Evolutionary conservation across 2,113 vertebrate species (phyloP), one percentile per base, ranked within the genome.

Genomic region (Nothoprocta perdicaria): DNA sequence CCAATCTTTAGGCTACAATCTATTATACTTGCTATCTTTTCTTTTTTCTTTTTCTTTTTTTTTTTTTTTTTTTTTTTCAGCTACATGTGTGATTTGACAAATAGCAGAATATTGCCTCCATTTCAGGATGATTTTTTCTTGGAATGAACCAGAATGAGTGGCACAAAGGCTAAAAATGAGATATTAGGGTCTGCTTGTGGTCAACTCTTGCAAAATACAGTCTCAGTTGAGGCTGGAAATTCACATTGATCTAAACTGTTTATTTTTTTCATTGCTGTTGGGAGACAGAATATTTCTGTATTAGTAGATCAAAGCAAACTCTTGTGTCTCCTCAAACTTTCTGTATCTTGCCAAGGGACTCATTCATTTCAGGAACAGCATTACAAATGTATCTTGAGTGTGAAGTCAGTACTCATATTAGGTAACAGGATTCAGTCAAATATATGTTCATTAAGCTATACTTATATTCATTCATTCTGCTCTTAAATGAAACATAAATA

Each of bases 1-100:
- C 55, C 58, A 71, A 43, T 74, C 24, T 86, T 94, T 86, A 95
- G 71, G 43, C 26, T 93, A 77, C 61, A 95, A 95, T 66, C 35
- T 62, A 45, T 93, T 95, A 86, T 46, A 92, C 41, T 12, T 74
- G 50, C 23, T 94, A 66, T 69, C 41, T 86, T 61, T 58, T n/a
- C n/a, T 94, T 69, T 94, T 69, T 21, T 89, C 57, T 58, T 94
- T 69, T 94, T 69, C 21, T 89, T 93, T 61, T 58, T 94, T 69
- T 94, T 66, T 21, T 88, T 92, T 41, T 41, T 41, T 61, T 58
- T 94, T 69, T 94, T 69, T 23, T 89, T 93, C 76, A 60, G 57
- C 74, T 92, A 90, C 69, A 83, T n/a, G 62, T 65, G 53, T 74
- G 63, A 96, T 87, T 96, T 95, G 76, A 95, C 84, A 96, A 95